A percentile compares a stretch with the other conserved stretches of the same genome.
These are phyloP conservation scores for Acyrthosiphon pisum DNA, from an alignment of 1,140 invertebrate genomes.

Conservation along the genomic window DNA sequence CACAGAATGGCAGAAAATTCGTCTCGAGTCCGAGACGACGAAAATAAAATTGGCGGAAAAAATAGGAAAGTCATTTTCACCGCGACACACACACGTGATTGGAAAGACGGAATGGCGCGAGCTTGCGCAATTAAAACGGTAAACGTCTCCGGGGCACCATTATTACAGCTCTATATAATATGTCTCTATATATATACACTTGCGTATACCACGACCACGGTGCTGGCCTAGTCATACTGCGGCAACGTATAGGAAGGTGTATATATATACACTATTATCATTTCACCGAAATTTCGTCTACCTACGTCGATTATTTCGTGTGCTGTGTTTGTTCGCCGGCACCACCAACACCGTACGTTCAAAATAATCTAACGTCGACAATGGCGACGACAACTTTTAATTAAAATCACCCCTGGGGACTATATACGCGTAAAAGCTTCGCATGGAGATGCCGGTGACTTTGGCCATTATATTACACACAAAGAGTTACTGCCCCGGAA, in stretches of 20 bases:
- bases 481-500: neutral
- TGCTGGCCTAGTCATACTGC: neutral
- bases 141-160: constrained; percentile 16
- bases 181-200: neutral
- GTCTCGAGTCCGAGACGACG: neutral
- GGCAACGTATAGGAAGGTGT: neutral
- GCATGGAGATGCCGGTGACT: no score
- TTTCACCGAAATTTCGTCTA: constrained; percentile 12
- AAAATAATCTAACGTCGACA: constrained; percentile 37
- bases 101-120: neutral
- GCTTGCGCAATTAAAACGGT: constrained; percentile 38
- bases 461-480: neutral
- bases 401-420: constrained; percentile 26
- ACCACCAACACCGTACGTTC: neutral
- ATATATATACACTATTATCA: neutral
- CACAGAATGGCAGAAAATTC: neutral
- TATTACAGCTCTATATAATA: neutral
- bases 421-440: neutral
- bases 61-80: constrained; percentile 33
- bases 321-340: neutral
- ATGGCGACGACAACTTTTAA: constrained; percentile 47
- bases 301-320: neutral
- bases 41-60: neutral
- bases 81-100: neutral
- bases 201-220: neutral